Evolutionary conservation across 2,113 vertebrate species (phyloP).

Genomic region (Brienomyrus brachyistius): DNA sequence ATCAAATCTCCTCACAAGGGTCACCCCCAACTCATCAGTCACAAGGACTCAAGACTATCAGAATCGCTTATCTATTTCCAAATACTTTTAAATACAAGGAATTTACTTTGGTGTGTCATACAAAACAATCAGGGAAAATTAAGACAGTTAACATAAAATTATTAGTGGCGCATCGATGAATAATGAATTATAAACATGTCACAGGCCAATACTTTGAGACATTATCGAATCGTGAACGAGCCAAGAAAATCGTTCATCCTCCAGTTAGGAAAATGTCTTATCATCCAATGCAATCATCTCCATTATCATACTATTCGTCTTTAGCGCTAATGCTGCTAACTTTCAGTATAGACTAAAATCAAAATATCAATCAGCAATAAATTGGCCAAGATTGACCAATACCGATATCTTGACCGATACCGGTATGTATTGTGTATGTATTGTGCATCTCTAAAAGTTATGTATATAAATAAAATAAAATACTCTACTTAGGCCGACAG

Average conservation of each 20-base stretch:
- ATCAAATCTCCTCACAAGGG: background rate
- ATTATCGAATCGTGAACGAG: background rate
- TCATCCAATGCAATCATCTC: background rate
- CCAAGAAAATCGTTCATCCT: background rate
- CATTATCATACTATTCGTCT: background rate
- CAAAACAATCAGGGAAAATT: background rate
- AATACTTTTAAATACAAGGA: background rate
- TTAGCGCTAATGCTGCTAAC: background rate
- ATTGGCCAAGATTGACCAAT: background rate
- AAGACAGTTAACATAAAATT: background rate
- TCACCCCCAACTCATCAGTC: background rate
- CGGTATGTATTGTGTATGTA: background rate
- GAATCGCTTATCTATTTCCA: background rate
- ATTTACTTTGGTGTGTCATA: background rate
- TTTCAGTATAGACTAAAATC: background rate
- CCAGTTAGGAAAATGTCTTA: background rate
- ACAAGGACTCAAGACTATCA: background rate
- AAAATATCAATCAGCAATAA: background rate
- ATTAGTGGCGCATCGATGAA: background rate
- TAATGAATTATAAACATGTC: background rate
- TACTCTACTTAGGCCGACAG: background rate
- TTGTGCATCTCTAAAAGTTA: background rate
- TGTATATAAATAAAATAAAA: background rate
- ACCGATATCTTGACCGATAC: background rate
- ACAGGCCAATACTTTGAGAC: background rate